A percentile compares a stretch with the other conserved stretches of the same genome.
These are phyloP conservation scores for Malurus splendens DNA, from an alignment of 2,797 vertebrate genomes.

Conservation along the genomic window DNA sequence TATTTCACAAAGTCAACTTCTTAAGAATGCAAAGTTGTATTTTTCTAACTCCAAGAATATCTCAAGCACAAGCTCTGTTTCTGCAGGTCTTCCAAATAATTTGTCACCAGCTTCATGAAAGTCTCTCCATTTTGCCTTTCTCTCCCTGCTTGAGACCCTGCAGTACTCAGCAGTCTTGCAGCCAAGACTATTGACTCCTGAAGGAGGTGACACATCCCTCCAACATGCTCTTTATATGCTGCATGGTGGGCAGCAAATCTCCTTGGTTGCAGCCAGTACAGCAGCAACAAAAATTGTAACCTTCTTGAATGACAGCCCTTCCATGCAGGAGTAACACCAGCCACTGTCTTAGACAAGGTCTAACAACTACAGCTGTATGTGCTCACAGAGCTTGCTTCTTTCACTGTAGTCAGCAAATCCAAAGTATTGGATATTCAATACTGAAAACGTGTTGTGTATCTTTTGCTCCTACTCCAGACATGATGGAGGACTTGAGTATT, in stretches of 20 bases:
- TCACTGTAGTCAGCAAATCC: not conserved
- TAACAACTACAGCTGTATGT: not conserved
- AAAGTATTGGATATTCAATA: not conserved
- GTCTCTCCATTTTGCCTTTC: not conserved
- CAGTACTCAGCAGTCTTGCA: not conserved
- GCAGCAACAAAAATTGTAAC: not conserved
- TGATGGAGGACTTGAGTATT: not conserved
- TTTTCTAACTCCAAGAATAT: not conserved
- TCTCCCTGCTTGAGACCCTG: not conserved
- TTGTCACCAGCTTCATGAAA: not conserved
- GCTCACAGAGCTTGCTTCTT: not conserved
- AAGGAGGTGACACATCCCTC: not conserved
- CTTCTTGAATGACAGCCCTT: not conserved
- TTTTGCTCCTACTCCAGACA: not conserved
- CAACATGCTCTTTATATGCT: not conserved
- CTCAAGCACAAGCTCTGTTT: not conserved
- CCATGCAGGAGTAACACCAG: not conserved
- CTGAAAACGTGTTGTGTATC: not conserved
- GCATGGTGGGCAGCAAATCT: not conserved
- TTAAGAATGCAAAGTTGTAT: not conserved
- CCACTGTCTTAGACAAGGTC: not conserved
- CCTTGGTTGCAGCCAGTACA: not conserved
- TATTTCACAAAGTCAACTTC: not conserved
- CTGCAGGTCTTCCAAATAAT: not conserved
- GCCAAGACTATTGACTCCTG: not conserved